Evolutionary conservation across 2,888 invertebrate genomes (phyloP).

Genomic region (Brenthis hecate): DNA sequence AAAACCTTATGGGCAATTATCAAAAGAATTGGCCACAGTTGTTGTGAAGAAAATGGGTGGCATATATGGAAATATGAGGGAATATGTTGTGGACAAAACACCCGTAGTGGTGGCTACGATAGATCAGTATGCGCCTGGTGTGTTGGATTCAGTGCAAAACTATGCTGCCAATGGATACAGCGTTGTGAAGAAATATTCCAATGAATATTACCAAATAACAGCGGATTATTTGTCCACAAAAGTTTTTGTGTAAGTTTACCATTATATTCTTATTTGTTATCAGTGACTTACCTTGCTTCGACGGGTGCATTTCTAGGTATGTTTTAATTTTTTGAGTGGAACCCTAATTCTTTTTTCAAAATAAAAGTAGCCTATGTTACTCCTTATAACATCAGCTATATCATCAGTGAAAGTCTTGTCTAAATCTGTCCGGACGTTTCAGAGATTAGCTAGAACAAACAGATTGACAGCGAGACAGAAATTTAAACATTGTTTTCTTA

Average conservation of each 20-base stretch:
- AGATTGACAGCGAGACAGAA: too few species aligned
- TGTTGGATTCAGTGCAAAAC: constrained; percentile 83
- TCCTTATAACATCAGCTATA: too few species aligned
- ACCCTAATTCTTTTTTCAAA: too few species aligned
- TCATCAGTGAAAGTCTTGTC: too few species aligned
- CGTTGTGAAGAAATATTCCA: constrained; percentile 72
- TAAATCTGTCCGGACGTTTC: too few species aligned
- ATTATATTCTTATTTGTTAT: constrained; percentile 1
- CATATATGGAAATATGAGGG: constrained; percentile 72
- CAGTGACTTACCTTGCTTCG: too few species aligned
- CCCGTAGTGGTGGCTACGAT: constrained; percentile 74
- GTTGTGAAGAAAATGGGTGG: constrained; percentile 76
- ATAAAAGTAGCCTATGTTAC: too few species aligned
- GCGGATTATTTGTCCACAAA: constrained; percentile 86
- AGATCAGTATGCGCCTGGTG: constrained; percentile 88
- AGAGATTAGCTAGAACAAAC: too few species aligned
- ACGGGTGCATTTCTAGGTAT: too few species aligned
- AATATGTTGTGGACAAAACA: constrained; percentile 77
- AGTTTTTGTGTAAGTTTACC: constrained; percentile 88
- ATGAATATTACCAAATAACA: constrained; percentile 77
- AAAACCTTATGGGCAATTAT: constrained; percentile 84
- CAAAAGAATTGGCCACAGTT: constrained; percentile 81
- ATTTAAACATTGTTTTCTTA: too few species aligned
- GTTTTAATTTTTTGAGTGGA: too few species aligned
- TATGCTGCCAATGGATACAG: constrained; percentile 70